These are phyloP conservation scores for Lophotriccus pileatus DNA, from an alignment of 2,797 vertebrate species.

Conservation along the genomic window DNA sequence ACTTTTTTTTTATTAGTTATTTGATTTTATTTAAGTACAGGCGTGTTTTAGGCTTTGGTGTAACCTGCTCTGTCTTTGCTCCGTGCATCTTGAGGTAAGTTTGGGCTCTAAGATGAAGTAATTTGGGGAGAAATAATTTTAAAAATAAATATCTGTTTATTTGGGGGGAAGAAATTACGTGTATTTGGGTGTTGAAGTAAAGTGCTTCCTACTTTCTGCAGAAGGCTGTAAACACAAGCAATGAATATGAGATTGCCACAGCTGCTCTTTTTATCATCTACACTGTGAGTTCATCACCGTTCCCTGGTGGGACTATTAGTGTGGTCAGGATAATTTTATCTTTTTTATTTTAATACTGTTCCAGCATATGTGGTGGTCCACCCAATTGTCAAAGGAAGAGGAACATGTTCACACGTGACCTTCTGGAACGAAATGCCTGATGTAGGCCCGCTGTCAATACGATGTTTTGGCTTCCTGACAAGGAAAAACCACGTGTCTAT, in stretches of 20 bases:
- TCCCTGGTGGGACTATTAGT: slow-evolving; percentile 21
- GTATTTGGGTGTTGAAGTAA: slow-evolving; percentile 12
- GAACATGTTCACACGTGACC: not conserved
- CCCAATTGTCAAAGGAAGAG: not conserved
- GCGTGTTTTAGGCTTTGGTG: not conserved
- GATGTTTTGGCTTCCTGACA: not conserved
- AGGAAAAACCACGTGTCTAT: not conserved
- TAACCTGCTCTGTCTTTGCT: not conserved
- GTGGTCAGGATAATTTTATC: not conserved
- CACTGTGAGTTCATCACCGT: slow-evolving; percentile 3
- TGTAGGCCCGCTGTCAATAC: rapidly evolving
- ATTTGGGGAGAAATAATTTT: not conserved
- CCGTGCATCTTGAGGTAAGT: not conserved
- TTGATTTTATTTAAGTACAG: slow-evolving; percentile 65
- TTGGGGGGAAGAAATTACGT: not conserved
- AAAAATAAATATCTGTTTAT: slow-evolving; percentile 8
- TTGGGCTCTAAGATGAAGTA: slow-evolving; percentile 1
- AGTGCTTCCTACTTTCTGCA: slow-evolving; percentile 21
- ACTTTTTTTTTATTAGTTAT: slow-evolving; percentile 64
- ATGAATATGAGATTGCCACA: slow-evolving; percentile 49
- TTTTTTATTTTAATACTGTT: not conserved
- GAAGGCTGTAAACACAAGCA: slow-evolving; percentile 40
- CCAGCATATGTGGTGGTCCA: slow-evolving; percentile 6
- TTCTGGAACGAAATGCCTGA: not conserved
- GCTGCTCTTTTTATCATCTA: slow-evolving; percentile 62